phyloP scores from a whole-genome alignment of 2,888 invertebrate species.

The Unio pictorum region DNA sequence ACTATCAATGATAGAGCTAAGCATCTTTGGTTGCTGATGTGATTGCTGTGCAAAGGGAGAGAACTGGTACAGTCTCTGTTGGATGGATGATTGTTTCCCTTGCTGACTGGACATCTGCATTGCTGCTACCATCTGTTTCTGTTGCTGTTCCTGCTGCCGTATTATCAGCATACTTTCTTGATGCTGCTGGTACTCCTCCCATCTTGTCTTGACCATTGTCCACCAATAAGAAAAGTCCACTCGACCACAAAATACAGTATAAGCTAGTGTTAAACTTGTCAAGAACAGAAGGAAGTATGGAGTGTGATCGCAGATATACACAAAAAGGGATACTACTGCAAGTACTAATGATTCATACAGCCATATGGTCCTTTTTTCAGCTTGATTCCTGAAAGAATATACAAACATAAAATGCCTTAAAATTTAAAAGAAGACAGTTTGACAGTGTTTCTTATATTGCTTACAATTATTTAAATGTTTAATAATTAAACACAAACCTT shows the following conservation, averaged over 20 bases:
- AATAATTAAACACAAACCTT: not conserved
- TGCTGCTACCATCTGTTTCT: slow-evolving; percentile 2
- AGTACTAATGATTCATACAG: slow-evolving; percentile 56
- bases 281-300: slow-evolving; percentile 56
- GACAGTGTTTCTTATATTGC: not conserved
- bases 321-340: slow-evolving; percentile 36
- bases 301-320: slow-evolving; percentile 58
- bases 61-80: no score
- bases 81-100: not conserved
- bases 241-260: slow-evolving; percentile 55
- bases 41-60: slow-evolving; percentile 1
- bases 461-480: not conserved
- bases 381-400: slow-evolving; percentile 49
- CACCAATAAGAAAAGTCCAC: slow-evolving; percentile 51
- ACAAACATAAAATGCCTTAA: no score
- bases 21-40: not conserved
- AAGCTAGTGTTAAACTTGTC: slow-evolving; percentile 54
- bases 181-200: slow-evolving; percentile 67
- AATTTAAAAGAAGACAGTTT: slow-evolving; percentile 1
- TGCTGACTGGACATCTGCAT: slow-evolving; percentile 2
- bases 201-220: slow-evolving; percentile 48
- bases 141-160: slow-evolving; percentile 14
- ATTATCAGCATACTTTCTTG: not conserved
- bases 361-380: slow-evolving; percentile 64
- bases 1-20: no score